A percentile compares a stretch with the other conserved stretches of the same genome.
Evolutionary conservation across 2,797 vertebrate species (phyloP).

Genomic region (Rhodeus uyekii): DNA sequence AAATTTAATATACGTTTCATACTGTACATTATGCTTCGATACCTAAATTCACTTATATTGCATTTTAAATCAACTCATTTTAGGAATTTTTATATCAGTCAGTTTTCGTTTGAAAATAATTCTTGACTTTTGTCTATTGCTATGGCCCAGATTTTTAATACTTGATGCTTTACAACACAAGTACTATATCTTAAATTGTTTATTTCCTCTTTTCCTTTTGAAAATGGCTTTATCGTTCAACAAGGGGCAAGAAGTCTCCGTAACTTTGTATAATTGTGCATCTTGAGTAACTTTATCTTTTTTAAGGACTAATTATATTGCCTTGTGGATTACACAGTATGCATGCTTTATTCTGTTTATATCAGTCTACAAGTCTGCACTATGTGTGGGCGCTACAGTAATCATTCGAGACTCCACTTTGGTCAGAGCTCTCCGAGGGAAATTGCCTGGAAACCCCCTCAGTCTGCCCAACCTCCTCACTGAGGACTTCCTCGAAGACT

Average conservation of each 20-base stretch:
- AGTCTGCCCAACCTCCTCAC: conserved; percentile 20
- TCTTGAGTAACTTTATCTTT: neutral
- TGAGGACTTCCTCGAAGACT: conserved; percentile 29
- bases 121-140: too few relatives aligned
- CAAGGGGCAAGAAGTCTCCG: neutral
- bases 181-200: neutral
- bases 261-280: neutral
- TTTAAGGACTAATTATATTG: neutral
- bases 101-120: neutral
- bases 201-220: neutral
- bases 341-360: neutral
- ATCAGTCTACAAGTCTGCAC: neutral
- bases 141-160: neutral
- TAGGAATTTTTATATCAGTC: neutral
- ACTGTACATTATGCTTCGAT: neutral
- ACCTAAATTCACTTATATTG: neutral
- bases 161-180: neutral
- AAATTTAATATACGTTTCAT: neutral
- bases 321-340: too few relatives aligned
- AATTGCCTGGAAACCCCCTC: conserved; percentile 45
- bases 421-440: conserved; percentile 16
- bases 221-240: neutral
- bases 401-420: conserved; percentile 19
- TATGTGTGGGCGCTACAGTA: neutral
- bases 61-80: neutral